Base-by-base conservation (phyloP, 2,888 invertebrate genomes). In the Andrena haemorrhoa region DNA sequence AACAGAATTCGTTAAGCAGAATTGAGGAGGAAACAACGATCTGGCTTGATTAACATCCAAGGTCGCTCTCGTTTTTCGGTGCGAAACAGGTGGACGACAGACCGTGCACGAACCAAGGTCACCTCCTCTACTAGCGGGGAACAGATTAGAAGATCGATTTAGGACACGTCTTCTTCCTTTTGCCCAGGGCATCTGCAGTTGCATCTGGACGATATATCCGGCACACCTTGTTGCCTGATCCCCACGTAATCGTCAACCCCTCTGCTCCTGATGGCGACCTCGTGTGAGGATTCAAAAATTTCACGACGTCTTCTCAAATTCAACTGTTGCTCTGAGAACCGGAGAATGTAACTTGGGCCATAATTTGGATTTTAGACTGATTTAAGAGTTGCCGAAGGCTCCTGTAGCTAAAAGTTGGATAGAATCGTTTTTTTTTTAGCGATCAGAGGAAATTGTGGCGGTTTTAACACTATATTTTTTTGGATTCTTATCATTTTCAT, bases 11-110 rank as follows among this genome's bases (percentile, higher is more conserved):
- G 78, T 73, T 69, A 68, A 71, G 65, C 26, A 70, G 70, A 79
- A 79, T 66, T 65, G 70, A 65, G 56, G 53, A 65, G 64, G 49
- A 77, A 70, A 16, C 8, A 63, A 60, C 72, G 35, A 29, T 20
- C 41, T 41, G 53, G 71, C 2, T 58, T 41, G 64, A 76, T 77
- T 68, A 78, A 71, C 75, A 64, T 53, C 23, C 83, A 83, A 78
- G 78, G 83, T 75, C 82, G 26, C 33, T 61, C 41, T 74, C 76
- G 75, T 83, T 88, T 87, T 88, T 73, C 56, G 73, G 31, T n/a
- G 75, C 53, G 75, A 82, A 89, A 88, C 89, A 89, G 89, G 89
- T 89, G 89, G 82, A 86, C 73, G 79, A 79, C 84, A 85, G 85
- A 81, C 84, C 79, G 82, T 79, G 82, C 75, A 79, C 86, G 82